These are phyloP conservation scores for Denticeps clupeoides DNA, from an alignment of 2,797 vertebrate species.

Conservation along the genomic window DNA sequence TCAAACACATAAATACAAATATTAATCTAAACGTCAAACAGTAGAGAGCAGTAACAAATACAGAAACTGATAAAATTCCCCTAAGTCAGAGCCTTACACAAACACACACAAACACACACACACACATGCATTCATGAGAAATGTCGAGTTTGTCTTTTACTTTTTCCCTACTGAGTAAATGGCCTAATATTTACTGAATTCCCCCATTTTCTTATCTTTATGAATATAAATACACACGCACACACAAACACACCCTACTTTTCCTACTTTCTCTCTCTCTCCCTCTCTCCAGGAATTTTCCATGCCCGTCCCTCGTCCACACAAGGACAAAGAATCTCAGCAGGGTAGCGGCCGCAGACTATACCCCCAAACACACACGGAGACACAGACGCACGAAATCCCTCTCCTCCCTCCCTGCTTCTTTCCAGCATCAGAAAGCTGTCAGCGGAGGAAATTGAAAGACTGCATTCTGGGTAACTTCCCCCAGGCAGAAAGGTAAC, in stretches of 20 bases:
- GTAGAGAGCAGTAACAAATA: no score
- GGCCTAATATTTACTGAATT: no score
- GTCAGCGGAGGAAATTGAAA: constrained; percentile 22
- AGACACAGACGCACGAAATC: no score
- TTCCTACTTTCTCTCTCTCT: constrained; percentile 1
- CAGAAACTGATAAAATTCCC: background rate
- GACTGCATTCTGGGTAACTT: constrained; percentile 28
- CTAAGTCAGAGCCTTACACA: background rate
- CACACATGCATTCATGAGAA: constrained; percentile 9
- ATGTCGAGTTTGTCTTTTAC: no score
- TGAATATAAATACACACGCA: background rate
- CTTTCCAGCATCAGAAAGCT: constrained; percentile 21
- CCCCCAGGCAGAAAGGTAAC: constrained; percentile 1
- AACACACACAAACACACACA: constrained; percentile 3
- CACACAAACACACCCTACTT: background rate
- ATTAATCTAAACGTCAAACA: no score
- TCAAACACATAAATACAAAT: no score
- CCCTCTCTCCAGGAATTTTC: constrained; percentile 15
- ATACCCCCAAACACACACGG: no score
- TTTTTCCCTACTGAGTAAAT: no score
- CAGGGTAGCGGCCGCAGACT: constrained; percentile 11
- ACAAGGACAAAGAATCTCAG: constrained; percentile 20
- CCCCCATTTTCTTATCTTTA: no score
- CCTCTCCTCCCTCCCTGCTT: constrained; percentile 1
- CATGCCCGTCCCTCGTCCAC: constrained; percentile 12